A percentile compares a stretch with the other conserved stretches of the same genome.
Evolutionary conservation across 2,888 invertebrate genomes (phyloP).

Genomic region (Macaria liturata): DNA sequence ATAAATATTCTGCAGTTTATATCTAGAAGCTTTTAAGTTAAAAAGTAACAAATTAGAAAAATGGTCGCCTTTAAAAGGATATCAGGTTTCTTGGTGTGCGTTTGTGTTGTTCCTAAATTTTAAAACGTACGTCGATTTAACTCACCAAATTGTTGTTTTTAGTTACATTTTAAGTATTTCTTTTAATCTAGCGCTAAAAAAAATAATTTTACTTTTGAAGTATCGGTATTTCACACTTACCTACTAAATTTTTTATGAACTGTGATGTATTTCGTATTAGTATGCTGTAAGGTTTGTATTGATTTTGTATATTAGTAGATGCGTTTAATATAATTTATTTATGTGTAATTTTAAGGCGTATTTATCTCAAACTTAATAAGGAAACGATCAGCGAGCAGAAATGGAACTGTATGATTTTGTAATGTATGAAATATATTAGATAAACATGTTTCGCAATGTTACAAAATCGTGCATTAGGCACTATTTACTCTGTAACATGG

Average conservation of each 20-base stretch:
- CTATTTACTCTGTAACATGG: background rate
- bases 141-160: constrained; percentile 76
- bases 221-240: constrained; percentile 64
- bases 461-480: background rate
- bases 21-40: constrained; percentile 24
- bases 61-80: constrained; percentile 61
- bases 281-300: constrained; percentile 76
- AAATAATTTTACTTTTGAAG: constrained; percentile 65
- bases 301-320: constrained; percentile 82
- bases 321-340: constrained; percentile 81
- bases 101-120: constrained; percentile 76
- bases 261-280: constrained; percentile 83
- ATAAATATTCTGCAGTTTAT: too few relatives aligned
- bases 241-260: constrained; percentile 81
- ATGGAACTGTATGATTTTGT: background rate
- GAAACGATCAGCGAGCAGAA: constrained; percentile 8
- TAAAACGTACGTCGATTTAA: constrained; percentile 61
- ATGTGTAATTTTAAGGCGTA: constrained; percentile 67
- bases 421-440: background rate
- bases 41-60: constrained; percentile 16
- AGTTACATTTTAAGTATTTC: constrained; percentile 61
- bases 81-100: constrained; percentile 47
- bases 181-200: constrained; percentile 57
- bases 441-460: background rate
- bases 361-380: constrained; percentile 52